Base-by-base conservation (phyloP, 92 coral and sea anemone genomes). In the Epizoanthus illoricatus region DNA sequence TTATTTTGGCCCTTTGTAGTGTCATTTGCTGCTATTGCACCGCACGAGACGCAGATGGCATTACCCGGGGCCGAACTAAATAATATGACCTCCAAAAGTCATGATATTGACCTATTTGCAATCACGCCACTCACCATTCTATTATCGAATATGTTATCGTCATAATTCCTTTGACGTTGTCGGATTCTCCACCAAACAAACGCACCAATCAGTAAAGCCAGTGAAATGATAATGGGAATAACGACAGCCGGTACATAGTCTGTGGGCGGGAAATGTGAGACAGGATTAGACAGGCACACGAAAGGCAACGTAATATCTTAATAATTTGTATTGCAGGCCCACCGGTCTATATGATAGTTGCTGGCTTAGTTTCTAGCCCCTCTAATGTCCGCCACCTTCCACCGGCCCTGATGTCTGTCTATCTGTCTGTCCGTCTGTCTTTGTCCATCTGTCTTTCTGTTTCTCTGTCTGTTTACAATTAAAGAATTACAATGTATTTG, bases 171-270 rank as follows among this genome's bases (percentile, higher is more conserved):
- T 45, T 16, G 45, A 10, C 75, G 75, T n/a, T 71, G 59, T 0
- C 75, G 56, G 59, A 71, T 71, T 47, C 8, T 71, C 75, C 75
- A 71, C 75, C 60, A 71, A 71, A 71, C 60, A 71, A 71, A 71
- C 0, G 17, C 28, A n/a, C 75, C 75, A 47, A 47, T 45, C 33
- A 71, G 39, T 3, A 71, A 4, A 24, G 59, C 59, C 15, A 71
- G 28, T 18, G 75, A 71, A 4, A 71, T 13, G 18, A 71, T 71
- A 16, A 71, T n/a, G 3, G 75, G 36, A n/a, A 71, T 45, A 39
- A 71, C 75, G 39, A 71, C 58, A 3, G 75, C 60, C 17, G 59
- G 33, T 47, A 71, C 36, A 71, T 24, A 18, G 75, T 47, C 75
- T 71, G 39, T 20, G 40, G 59, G 7, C 10, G 1, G 18, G 10